Base-by-base conservation (phyloP, 2,797 vertebrate genomes). In the Acrocephalus scirpaceus region DNA sequence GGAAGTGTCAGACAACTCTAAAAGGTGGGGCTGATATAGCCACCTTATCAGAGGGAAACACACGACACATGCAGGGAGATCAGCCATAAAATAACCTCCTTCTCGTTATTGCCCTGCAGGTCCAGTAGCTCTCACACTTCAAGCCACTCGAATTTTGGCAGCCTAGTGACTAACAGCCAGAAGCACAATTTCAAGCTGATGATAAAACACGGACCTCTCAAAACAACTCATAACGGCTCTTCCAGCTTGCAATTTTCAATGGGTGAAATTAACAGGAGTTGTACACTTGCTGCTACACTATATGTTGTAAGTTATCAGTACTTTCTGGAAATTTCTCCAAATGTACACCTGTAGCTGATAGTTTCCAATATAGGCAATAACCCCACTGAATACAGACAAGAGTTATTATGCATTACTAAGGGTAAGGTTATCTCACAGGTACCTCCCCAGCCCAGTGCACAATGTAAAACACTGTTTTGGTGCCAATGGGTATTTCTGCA, bases 101-200 rank as follows among this genome's bases (percentile, higher is more conserved):
- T 86, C 88, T 75, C 32, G 19, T 77, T 93, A 86, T 74, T 93
- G 58, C 88, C 95, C 82, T 87, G 45, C 62, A 90, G 88, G 91
- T 74, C 91, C 83, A 82, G 93, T 85, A 89, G 42, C 94, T 97
- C 81, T 84, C 87, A 47, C 83, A 79, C 90, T 89, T 77, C 66
- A 91, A 91, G 76, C 84, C 58, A 90, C 93, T 82, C 95, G 94
- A 96, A 96, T 94, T 95, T 96, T 97, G 96, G 93, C 95, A 94
- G 95, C 78, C 87, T 72, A 45, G 77, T 67, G 74, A 85, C 80
- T 90, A 95, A 93, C 76, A 97, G 90, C 73, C 89, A 92, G 82
- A 74, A 78, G 42, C 89, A 90, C 65, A 74, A 92, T 94, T 83
- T 81, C 86, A 94, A 85, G 86, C 76, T 27, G 48, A 71, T 84